Percentiles rank a stretch among this genome's conserved stretches.
These are phyloP conservation scores for Drosophila picticornis DNA, from an alignment of 2,888 invertebrate genomes.

Conservation along the genomic window DNA sequence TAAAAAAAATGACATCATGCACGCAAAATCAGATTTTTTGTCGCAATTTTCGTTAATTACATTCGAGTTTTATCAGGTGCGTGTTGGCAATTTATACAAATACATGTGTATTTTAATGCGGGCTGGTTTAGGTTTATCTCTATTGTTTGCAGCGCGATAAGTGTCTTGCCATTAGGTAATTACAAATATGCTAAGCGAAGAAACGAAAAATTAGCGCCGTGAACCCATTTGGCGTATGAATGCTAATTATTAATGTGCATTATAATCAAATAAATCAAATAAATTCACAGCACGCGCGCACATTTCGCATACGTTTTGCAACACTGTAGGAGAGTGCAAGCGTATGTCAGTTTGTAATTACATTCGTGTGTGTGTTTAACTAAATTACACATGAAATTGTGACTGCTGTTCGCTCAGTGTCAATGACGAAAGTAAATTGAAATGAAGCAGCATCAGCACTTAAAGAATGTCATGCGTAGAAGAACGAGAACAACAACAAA, in stretches of 20 bases:
- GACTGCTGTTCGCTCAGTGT: slow-evolving; percentile 25
- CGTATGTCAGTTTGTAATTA: slow-evolving; percentile 4
- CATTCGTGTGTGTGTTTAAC: slow-evolving; percentile 6
- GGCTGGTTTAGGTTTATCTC: slow-evolving; percentile 64
- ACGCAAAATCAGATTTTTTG: slow-evolving; percentile 45
- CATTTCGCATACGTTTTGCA: slow-evolving; percentile 46
- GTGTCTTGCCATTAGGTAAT: slow-evolving; percentile 58
- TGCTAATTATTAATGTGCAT: slow-evolving; percentile 49
- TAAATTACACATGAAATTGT: slow-evolving; percentile 37
- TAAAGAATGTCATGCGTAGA: slow-evolving; percentile 54
- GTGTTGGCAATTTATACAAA: slow-evolving; percentile 31
- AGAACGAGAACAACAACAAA: slow-evolving; percentile 36
- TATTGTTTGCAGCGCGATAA: slow-evolving; percentile 66
- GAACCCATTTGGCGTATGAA: slow-evolving; percentile 42
- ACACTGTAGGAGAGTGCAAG: slow-evolving; percentile 44
- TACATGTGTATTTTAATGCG: slow-evolving; percentile 6
- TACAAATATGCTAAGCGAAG: slow-evolving; percentile 31
- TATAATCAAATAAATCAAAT: slow-evolving; percentile 14
- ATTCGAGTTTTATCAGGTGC: slow-evolving; percentile 59
- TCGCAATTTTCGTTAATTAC: slow-evolving; percentile 66
- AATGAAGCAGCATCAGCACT: slow-evolving; percentile 46
- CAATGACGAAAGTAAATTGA: slow-evolving; percentile 37
- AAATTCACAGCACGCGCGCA: slow-evolving; percentile 50
- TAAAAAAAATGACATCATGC: slow-evolving; percentile 63
- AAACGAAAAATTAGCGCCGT: slow-evolving; percentile 37